A percentile compares a stretch with the other conserved stretches of the same genome.
Conservation (phyloP, 1,140 invertebrate species). For the Lucilia sericata region DNA sequence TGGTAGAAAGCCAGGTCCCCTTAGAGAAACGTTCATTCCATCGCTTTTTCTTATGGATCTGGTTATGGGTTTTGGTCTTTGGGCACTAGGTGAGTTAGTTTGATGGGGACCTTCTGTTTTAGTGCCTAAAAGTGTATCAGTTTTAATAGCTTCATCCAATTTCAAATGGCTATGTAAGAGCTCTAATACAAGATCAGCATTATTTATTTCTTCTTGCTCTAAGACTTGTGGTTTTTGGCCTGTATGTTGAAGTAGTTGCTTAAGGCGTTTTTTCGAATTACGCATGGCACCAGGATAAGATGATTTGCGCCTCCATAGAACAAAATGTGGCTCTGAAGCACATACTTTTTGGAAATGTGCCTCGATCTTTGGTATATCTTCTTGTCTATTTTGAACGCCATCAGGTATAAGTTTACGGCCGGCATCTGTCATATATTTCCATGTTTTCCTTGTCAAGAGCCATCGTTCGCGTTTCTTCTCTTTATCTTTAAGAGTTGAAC, state of each 20-base stretch:
- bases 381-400: slow-evolving; percentile 75
- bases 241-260: slow-evolving; percentile 65
- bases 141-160: slow-evolving; percentile 56
- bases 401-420: slow-evolving; percentile 87
- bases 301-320: slow-evolving; percentile 81
- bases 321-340: slow-evolving; percentile 79
- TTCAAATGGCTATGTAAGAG: slow-evolving; percentile 59
- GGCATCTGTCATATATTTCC: slow-evolving; percentile 90
- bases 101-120: slow-evolving; percentile 62
- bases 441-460: slow-evolving; percentile 88
- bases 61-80: slow-evolving; percentile 48
- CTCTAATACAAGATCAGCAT: slow-evolving; percentile 54
- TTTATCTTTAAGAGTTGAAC: slow-evolving; percentile 53
- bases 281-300: slow-evolving; percentile 79
- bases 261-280: slow-evolving; percentile 71
- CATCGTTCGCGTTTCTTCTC: slow-evolving; percentile 77
- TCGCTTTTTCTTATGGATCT: neutral
- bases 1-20: slow-evolving; percentile 29
- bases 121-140: slow-evolving; percentile 55
- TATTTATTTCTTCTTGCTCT: slow-evolving; percentile 48
- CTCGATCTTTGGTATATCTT: slow-evolving; percentile 83
- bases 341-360: slow-evolving; percentile 87
- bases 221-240: slow-evolving; percentile 69
- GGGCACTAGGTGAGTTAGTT: slow-evolving; percentile 59
- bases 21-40: neutral